These are phyloP conservation scores for Lasioglossum leucozonium DNA, from an alignment of 2,888 invertebrate genomes.

Conservation along the genomic window DNA sequence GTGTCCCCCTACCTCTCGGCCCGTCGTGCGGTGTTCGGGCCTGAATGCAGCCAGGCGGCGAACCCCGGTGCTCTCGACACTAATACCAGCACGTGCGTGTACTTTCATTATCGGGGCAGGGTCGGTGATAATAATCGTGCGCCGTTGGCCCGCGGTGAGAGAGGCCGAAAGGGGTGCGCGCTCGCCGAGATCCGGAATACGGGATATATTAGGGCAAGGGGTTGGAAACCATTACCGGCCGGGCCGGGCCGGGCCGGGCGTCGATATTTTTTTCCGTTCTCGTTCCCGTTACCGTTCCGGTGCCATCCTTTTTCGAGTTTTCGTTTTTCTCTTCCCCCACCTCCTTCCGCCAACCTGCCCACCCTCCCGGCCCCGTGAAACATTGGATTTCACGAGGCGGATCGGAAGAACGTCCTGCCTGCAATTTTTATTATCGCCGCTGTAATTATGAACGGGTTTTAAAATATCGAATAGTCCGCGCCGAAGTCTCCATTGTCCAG, in stretches of 20 bases:
- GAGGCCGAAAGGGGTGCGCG: constrained; percentile 57
- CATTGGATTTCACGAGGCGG: background rate
- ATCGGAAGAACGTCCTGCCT: background rate
- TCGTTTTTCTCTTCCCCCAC: constrained; percentile 2
- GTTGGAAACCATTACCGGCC: constrained; percentile 70
- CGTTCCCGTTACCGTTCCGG: constrained; percentile 25
- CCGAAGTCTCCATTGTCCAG: background rate
- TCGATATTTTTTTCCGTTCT: constrained; percentile 51
- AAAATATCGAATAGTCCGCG: constrained; percentile 1
- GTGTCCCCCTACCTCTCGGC: constrained; percentile 42
- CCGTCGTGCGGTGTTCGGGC: constrained; percentile 53
- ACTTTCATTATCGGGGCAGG: constrained; percentile 80
- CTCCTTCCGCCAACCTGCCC: no score
- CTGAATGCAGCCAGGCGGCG: constrained; percentile 72
- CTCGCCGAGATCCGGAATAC: constrained; percentile 60
- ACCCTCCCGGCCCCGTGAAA: background rate
- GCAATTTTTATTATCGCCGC: background rate
- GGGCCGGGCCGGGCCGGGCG: constrained; percentile 12
- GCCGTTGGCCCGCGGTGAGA: constrained; percentile 66
- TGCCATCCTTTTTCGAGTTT: constrained; percentile 44
- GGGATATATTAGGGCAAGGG: constrained; percentile 71
- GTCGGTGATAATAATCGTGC: constrained; percentile 81
- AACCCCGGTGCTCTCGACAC: constrained; percentile 67
- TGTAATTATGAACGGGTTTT: background rate
- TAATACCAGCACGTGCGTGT: constrained; percentile 73